These are phyloP conservation scores for Callosobruchus maculatus DNA, from an alignment of 2,888 invertebrate species.

Conservation along the genomic window DNA sequence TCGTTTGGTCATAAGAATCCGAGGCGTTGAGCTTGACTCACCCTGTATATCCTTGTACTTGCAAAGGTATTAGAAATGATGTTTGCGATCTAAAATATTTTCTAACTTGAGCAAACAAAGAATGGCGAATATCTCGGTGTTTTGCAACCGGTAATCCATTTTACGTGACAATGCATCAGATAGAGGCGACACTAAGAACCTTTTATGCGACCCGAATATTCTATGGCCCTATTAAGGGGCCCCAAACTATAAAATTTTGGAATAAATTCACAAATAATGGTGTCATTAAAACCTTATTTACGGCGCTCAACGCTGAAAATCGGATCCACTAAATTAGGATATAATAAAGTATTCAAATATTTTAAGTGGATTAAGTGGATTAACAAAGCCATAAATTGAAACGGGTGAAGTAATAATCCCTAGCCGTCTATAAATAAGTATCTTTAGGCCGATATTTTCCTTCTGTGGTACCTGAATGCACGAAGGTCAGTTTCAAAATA, in stretches of 20 bases:
- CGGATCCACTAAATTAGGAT: neutral
- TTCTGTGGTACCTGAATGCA: constrained; percentile 5
- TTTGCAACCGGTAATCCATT: neutral
- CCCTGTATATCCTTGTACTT: too few relatives aligned
- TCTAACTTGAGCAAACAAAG: neutral
- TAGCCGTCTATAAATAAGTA: constrained; percentile 11
- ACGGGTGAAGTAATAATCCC: constrained; percentile 6
- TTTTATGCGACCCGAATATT: neutral
- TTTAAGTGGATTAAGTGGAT: constrained; percentile 18
- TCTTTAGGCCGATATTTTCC: constrained; percentile 8
- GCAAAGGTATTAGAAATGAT: too few relatives aligned
- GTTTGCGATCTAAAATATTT: too few relatives aligned
- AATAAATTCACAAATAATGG: neutral
- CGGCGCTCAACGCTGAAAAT: neutral
- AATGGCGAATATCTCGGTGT: neutral
- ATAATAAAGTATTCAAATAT: constrained; percentile 9
- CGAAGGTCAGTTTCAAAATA: neutral
- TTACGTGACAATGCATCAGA: neutral
- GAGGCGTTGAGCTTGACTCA: too few relatives aligned
- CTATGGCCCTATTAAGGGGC: neutral
- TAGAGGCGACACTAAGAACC: neutral
- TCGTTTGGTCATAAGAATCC: too few relatives aligned
- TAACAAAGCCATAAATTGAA: constrained; percentile 12
- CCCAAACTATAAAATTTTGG: neutral
- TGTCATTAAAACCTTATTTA: neutral